Conservation (phyloP, 2,888 invertebrate species). For the Gasteruption jaculator region DNA sequence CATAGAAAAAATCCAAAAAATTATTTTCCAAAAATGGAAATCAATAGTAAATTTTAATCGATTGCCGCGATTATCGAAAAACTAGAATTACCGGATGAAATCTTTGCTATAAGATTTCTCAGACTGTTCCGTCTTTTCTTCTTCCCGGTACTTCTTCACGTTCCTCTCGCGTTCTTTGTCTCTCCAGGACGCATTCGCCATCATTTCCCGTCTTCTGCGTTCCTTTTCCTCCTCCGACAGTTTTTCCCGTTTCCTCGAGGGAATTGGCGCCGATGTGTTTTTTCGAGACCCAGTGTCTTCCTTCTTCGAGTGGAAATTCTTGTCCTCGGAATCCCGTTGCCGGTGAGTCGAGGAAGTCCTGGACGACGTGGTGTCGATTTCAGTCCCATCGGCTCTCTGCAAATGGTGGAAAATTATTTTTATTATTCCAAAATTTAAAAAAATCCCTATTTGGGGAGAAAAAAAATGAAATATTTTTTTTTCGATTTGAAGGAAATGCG, state of each 20-base stretch:
- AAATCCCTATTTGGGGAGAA: slow-evolving; percentile 1
- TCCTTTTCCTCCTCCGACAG: slow-evolving; percentile 67
- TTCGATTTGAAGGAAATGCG: too few relatives aligned
- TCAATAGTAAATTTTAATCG: too few relatives aligned
- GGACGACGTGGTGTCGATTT: slow-evolving; percentile 21
- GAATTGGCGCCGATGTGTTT: too few relatives aligned
- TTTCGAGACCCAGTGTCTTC: too few relatives aligned
- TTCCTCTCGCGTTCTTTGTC: slow-evolving; percentile 64
- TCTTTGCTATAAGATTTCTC: slow-evolving; percentile 48
- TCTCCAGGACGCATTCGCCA: slow-evolving; percentile 70
- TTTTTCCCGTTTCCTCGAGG: too few relatives aligned
- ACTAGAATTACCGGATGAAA: slow-evolving; percentile 54
- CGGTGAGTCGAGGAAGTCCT: slow-evolving; percentile 17
- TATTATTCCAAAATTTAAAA: slow-evolving; percentile 9
- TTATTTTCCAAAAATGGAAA: neutral
- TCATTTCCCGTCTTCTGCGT: slow-evolving; percentile 72
- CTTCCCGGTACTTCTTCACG: slow-evolving; percentile 62
- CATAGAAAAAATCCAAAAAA: slow-evolving; percentile 7
- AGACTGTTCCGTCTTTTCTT: slow-evolving; percentile 54
- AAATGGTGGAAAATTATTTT: slow-evolving; percentile 9
- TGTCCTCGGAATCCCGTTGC: slow-evolving; percentile 5
- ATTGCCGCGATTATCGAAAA: neutral
- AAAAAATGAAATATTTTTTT: too few relatives aligned
- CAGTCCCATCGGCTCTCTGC: slow-evolving; percentile 36
- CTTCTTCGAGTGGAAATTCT: slow-evolving; percentile 17